Percentiles rank a stretch among this genome's conserved stretches.
These are phyloP conservation scores for Atrina japonica DNA, from an alignment of 2,888 invertebrate species.

Conservation along the genomic window DNA sequence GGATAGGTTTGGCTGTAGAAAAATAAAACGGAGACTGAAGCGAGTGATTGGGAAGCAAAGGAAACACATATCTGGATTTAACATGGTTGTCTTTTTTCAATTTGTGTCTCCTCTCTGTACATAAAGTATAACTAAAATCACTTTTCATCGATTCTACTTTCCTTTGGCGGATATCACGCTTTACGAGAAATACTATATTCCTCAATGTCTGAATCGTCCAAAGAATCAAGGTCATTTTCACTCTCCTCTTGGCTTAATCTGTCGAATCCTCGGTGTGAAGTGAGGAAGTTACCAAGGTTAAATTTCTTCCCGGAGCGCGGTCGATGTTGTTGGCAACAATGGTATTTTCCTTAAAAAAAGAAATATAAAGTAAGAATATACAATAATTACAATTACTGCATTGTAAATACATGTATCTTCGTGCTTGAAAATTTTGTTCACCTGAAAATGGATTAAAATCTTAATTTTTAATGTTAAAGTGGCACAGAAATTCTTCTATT, in stretches of 20 bases:
- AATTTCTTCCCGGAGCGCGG: constrained; percentile 61
- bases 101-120: no score
- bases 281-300: constrained; percentile 77
- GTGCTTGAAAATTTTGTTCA: no score
- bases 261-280: constrained; percentile 78
- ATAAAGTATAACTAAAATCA: background rate
- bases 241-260: constrained; percentile 77
- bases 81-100: no score
- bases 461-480: no score
- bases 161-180: constrained; percentile 41
- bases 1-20: no score
- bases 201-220: constrained; percentile 77
- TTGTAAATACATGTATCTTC: no score
- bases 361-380: background rate
- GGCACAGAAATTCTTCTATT: no score
- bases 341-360: constrained; percentile 61
- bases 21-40: no score
- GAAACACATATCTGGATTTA: no score
- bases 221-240: constrained; percentile 76
- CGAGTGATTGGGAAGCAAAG: no score
- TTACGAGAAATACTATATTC: constrained; percentile 74
- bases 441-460: no score
- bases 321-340: constrained; percentile 48
- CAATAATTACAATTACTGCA: background rate
- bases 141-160: background rate